Evolutionary conservation across 1,140 invertebrate species (phyloP), one percentile per base, ranked within the genome.

Genomic region (Carcinoscorpius rotundicauda): DNA sequence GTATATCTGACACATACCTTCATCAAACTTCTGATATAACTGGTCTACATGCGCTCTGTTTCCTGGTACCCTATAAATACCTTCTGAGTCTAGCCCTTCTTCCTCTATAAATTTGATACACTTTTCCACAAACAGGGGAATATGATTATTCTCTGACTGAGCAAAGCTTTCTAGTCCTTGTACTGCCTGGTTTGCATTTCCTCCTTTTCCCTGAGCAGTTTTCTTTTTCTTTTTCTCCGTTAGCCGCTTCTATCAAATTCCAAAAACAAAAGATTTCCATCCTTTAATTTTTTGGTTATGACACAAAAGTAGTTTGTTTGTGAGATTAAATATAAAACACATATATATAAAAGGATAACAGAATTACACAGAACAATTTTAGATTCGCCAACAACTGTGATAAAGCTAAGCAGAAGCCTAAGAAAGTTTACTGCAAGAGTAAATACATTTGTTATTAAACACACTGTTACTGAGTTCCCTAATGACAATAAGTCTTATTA

Each of bases 11-110:
- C 29, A 29, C 29, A 29, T 29, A 29, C 29, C 88, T 83, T 94
- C 90, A 75, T 92, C 87, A 75, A 94, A 93, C 74, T 89, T 90
- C 69, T 86, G 86, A 73, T 94, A 92, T 4, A 98, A 80, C 72
- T 94, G 83, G 74, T 96, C 93, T 4, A 97, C 93, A 74, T 98
- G 95, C 49, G 91, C 90, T 71, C 93, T 81, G 79, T 97, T 98
- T 49, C 96, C 96, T 65, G 83, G 82, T 64, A 98, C 94, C 68
- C 95, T 81, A 75, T 98, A 98, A 62, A 98, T 87, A 3, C 96
- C 96, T 79, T 98, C 95, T 0, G 91, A 93, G 70, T 92, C 88
- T 10, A 98, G 81, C 1, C 94, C 93, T 72, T 82, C 78, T 64
- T 74, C 72, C 79, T 98, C 94, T 60, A 98, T 96, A 77, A 93